Evolutionary conservation across 1,140 invertebrate genomes (phyloP).

Genomic region (Drosophila elegans): DNA sequence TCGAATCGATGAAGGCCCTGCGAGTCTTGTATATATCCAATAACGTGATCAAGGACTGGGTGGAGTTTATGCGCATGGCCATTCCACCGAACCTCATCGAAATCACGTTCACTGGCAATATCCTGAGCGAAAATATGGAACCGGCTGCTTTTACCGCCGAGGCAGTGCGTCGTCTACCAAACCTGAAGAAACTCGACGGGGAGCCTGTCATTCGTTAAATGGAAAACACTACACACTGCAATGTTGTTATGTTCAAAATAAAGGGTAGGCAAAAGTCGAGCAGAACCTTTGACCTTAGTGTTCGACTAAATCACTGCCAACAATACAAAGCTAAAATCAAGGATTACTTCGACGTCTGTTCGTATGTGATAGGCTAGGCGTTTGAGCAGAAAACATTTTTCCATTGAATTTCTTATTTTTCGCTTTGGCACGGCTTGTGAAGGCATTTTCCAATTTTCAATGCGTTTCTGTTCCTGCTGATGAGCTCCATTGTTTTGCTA

Average conservation of each 20-base stretch:
- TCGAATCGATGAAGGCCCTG: slow-evolving; percentile 92
- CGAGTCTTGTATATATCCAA: slow-evolving; percentile 94
- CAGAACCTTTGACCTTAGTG: slow-evolving; percentile 1
- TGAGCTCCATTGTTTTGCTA: slow-evolving; percentile 70
- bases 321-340: slow-evolving; percentile 26
- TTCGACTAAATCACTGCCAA: neutral
- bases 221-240: no score
- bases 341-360: slow-evolving; percentile 23
- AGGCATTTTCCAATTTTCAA: slow-evolving; percentile 71
- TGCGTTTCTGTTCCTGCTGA: slow-evolving; percentile 64
- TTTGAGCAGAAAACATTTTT: slow-evolving; percentile 47
- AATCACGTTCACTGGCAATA: slow-evolving; percentile 93
- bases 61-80: slow-evolving; percentile 91
- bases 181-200: slow-evolving; percentile 94
- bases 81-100: slow-evolving; percentile 87
- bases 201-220: slow-evolving; percentile 87
- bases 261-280: slow-evolving; percentile 7
- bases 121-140: slow-evolving; percentile 91
- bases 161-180: slow-evolving; percentile 90
- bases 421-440: slow-evolving; percentile 26
- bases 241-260: slow-evolving; percentile 30
- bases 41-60: slow-evolving; percentile 95
- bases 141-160: slow-evolving; percentile 90
- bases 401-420: slow-evolving; percentile 48
- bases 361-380: slow-evolving; percentile 17